These are phyloP conservation scores for Panagrolaimus sp. DNA, from an alignment of 1,140 invertebrate species.

Conservation along the genomic window DNA sequence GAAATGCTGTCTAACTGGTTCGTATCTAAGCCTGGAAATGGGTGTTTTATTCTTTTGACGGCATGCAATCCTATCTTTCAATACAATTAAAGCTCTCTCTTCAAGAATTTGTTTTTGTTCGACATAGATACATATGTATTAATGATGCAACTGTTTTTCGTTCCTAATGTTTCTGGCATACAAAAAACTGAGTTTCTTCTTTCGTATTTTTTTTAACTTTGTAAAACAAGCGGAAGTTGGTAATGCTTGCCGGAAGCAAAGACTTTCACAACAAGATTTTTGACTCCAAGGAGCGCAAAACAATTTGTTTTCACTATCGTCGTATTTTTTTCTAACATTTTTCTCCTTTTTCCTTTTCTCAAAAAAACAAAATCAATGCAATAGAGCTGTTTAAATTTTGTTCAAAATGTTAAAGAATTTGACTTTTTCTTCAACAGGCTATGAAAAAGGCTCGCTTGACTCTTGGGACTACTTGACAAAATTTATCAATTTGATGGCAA, in stretches of 20 bases:
- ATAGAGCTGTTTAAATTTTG: too few species aligned
- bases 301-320: too few species aligned
- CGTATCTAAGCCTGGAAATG: constrained; percentile 68
- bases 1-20: constrained; percentile 70
- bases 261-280: constrained; percentile 10
- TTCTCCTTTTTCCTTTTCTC: too few species aligned
- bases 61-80: neutral
- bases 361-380: too few species aligned
- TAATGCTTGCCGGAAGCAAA: neutral
- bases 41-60: constrained; percentile 12
- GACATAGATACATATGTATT: neutral
- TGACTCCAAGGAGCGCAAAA: too few species aligned
- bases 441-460: neutral
- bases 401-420: too few species aligned
- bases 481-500: constrained; percentile 15
- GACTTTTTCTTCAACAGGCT: too few species aligned
- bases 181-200: neutral
- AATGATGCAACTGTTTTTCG: constrained; percentile 9
- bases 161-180: neutral
- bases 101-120: neutral
- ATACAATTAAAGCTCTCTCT: neutral
- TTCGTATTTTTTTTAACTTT: neutral
- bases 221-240: too few species aligned
- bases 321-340: too few species aligned
- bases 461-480: constrained; percentile 14